Conservation (phyloP, 2,797 vertebrate species). For the Jordanella pulchra region DNA sequence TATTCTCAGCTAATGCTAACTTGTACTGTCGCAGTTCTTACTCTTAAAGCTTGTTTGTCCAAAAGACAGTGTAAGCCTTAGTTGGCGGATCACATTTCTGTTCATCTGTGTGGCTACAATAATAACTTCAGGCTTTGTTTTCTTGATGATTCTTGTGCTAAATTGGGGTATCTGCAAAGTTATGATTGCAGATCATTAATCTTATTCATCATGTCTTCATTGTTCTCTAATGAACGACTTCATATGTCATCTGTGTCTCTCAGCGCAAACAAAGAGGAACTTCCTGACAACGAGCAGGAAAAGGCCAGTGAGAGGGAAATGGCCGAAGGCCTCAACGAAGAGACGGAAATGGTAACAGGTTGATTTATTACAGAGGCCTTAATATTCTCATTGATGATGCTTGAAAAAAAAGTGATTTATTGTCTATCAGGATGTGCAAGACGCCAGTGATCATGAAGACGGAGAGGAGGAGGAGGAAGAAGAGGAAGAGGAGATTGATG, state of each 20-base stretch:
- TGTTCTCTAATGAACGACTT: not conserved
- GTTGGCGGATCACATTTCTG: conserved; percentile 3
- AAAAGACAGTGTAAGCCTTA: conserved; percentile 34
- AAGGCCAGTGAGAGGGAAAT: conserved; percentile 77
- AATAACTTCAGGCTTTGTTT: not conserved
- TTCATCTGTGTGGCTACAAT: conserved; percentile 1
- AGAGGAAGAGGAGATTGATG: conserved; percentile 92
- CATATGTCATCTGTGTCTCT: conserved; percentile 44
- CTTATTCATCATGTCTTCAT: not conserved
- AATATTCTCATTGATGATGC: not conserved
- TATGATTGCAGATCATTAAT: not conserved
- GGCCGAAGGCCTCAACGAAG: conserved; percentile 81
- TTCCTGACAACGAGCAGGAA: conserved; percentile 87
- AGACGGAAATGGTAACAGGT: conserved; percentile 83
- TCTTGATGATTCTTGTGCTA: not conserved
- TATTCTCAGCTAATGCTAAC: not conserved
- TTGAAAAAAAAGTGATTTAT: not conserved
- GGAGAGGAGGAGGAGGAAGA: conserved; percentile 91
- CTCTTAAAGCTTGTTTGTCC: conserved; percentile 32
- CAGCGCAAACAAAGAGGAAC: conserved; percentile 89
- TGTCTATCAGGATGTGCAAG: conserved; percentile 74
- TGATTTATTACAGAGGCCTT: not conserved
- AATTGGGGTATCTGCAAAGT: not conserved
- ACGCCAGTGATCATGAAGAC: conserved; percentile 91
- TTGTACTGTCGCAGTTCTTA: not conserved